Evolutionary conservation across 1,140 invertebrate genomes (phyloP).

Genomic region (Orius insidiosus): DNA sequence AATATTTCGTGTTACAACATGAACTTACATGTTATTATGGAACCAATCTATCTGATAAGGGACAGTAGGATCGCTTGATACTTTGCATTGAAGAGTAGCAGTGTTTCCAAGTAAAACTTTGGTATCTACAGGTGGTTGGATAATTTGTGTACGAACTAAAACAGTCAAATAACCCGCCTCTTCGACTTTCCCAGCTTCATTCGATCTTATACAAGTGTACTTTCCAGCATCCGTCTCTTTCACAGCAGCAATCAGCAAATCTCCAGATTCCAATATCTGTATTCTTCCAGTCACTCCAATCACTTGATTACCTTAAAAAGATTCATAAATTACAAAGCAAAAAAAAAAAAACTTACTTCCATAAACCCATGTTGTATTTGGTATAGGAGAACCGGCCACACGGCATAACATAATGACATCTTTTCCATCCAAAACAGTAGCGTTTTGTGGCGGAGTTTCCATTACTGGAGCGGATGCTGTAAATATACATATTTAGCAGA

Average conservation of each 20-base stretch:
- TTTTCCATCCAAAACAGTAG: conserved; percentile 78
- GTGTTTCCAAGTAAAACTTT: conserved; percentile 75
- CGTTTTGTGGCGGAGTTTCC: conserved; percentile 62
- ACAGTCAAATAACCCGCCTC: conserved; percentile 66
- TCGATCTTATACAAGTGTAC: conserved; percentile 74
- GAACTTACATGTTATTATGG: conserved; percentile 60
- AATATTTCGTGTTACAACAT: neutral
- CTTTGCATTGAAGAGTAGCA: conserved; percentile 79
- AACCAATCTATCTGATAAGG: conserved; percentile 83
- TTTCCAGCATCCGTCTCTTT: conserved; percentile 64
- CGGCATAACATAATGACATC: conserved; percentile 73
- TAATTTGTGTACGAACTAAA: conserved; percentile 81
- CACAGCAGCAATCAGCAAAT: conserved; percentile 71
- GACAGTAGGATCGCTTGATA: conserved; percentile 81
- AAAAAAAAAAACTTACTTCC: conserved; percentile 43
- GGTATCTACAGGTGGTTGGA: conserved; percentile 77
- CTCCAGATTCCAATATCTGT: conserved; percentile 71
- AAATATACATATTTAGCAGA: conserved; percentile 15
- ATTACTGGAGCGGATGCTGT: conserved; percentile 69
- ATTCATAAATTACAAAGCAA: neutral
- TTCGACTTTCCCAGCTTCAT: conserved; percentile 70
- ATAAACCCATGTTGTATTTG: conserved; percentile 81
- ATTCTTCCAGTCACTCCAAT: conserved; percentile 37
- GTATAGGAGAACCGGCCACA: conserved; percentile 72
- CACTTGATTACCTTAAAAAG: conserved; percentile 29